Evolutionary conservation across 2,888 invertebrate genomes (phyloP), one percentile per base, ranked within the genome.

Genomic region (Tipula helvola): DNA sequence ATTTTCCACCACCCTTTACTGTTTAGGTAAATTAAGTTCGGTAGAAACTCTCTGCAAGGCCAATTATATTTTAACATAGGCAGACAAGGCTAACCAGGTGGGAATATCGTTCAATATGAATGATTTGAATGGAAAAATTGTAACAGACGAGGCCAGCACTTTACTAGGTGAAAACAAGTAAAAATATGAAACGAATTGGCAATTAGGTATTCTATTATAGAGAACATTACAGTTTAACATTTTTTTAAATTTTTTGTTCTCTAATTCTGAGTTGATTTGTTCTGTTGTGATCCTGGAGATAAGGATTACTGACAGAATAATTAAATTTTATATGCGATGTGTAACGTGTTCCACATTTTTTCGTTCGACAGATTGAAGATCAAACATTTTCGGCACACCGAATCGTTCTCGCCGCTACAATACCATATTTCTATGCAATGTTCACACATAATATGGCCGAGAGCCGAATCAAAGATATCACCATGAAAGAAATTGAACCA

Each of bases 401-500:
- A 89, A 94, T 97, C 88, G 96, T 97, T 16, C 91, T 97, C 87
- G 96, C 97, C 3, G 95, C 96, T 2, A 96, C 96, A 16, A 96
- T 97, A 90, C 97, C 97, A 10, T 97, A 97, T 91, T 97, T 97
- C 89, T 94, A 96, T 91, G 96, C 96, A 12, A 97, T 97, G 97
- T 97, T 97, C 90, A 95, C 96, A 39, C 95, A 95, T 90, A 96
- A 97, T 90, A 96, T 97, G 96, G 94, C 95, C 5, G 97, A 97
- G 91, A 95, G 96, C 88, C 94, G 95, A 88, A 95, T 96, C 89
- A 94, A 94, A 89, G 96, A 96, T 90, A 96, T 97, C 86, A 94
- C 94, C 83, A 95, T 97, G 92, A 94, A 95, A 90, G 96, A 96
- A 88, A 95, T 97, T 88, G 96, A 97, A 89, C 94, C 96, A 44